phyloP scores from a whole-genome alignment of 2,888 invertebrate species.

The Saturnia pavonia region DNA sequence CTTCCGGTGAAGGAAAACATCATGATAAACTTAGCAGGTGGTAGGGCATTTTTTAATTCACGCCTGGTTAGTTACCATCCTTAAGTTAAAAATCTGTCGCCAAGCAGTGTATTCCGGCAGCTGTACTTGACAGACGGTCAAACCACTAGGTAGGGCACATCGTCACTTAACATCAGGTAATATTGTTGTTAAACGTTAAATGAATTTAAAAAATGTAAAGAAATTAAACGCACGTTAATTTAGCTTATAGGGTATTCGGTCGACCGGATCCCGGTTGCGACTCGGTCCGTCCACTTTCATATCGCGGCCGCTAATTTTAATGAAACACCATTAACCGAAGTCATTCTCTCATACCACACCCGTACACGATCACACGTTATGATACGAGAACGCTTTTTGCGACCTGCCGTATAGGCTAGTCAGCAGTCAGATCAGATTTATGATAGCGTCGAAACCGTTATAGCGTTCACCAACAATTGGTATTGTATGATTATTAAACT shows the following conservation, averaged over 20 bases:
- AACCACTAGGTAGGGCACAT: no score
- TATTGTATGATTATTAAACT: background rate
- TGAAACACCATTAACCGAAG: slow-evolving; percentile 38
- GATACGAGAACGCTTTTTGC: slow-evolving; percentile 19
- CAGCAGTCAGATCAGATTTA: slow-evolving; percentile 7
- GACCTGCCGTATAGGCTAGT: slow-evolving; percentile 28
- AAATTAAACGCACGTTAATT: slow-evolving; percentile 8
- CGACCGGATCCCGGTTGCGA: slow-evolving; percentile 11
- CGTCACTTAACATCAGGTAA: no score
- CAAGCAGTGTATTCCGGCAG: no score
- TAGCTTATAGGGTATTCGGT: slow-evolving; percentile 9
- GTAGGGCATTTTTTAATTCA: no score
- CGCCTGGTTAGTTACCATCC: no score
- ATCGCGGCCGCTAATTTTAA: slow-evolving; percentile 56
- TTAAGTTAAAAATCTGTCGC: no score
- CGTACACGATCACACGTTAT: slow-evolving; percentile 34
- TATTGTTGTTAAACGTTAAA: no score
- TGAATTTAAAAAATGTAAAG: background rate
- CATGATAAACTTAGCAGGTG: no score
- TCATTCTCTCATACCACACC: slow-evolving; percentile 33
- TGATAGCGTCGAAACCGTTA: slow-evolving; percentile 11
- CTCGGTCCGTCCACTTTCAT: slow-evolving; percentile 37
- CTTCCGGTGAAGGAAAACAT: no score
- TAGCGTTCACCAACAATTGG: background rate
- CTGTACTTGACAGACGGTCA: no score